Conservation (phyloP, 2,888 invertebrate species). For the Malacosoma neustria region DNA sequence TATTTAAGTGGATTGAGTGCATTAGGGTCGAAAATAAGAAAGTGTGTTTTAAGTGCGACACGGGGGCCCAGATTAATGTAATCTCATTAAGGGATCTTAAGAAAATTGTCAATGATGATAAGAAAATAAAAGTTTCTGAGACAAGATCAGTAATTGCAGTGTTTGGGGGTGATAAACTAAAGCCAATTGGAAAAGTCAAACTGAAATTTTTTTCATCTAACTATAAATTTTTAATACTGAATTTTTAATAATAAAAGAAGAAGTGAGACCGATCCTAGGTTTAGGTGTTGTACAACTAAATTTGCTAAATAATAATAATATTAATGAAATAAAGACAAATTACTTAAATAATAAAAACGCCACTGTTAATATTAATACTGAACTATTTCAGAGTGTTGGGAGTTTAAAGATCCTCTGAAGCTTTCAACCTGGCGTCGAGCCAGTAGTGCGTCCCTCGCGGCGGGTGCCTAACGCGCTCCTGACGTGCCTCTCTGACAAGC, state of each 20-base stretch:
- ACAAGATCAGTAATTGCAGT: background rate
- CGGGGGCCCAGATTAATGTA: slow-evolving; percentile 5
- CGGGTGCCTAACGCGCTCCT: background rate
- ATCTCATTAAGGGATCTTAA: slow-evolving; percentile 2
- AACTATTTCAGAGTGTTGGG: background rate
- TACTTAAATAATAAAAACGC: background rate
- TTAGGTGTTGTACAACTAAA: background rate
- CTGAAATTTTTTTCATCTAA: background rate
- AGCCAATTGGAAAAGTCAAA: background rate
- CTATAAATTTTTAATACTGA: background rate
- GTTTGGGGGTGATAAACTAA: background rate
- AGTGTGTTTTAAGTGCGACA: slow-evolving; percentile 4
- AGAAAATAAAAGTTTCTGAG: slow-evolving; percentile 2
- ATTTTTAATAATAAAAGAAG: background rate
- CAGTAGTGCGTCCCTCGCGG: background rate
- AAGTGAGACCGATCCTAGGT: background rate
- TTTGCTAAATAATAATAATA: background rate
- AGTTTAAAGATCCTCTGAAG: background rate
- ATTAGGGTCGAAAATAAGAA: slow-evolving; percentile 1
- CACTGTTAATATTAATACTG: background rate
- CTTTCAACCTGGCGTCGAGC: background rate
- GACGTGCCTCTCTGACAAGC: background rate
- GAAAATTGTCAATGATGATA: slow-evolving; percentile 5
- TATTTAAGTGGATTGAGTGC: background rate
- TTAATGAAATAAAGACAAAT: background rate